These are phyloP conservation scores for Drosophila murphyi DNA, from an alignment of 1,140 invertebrate genomes.

Conservation along the genomic window DNA sequence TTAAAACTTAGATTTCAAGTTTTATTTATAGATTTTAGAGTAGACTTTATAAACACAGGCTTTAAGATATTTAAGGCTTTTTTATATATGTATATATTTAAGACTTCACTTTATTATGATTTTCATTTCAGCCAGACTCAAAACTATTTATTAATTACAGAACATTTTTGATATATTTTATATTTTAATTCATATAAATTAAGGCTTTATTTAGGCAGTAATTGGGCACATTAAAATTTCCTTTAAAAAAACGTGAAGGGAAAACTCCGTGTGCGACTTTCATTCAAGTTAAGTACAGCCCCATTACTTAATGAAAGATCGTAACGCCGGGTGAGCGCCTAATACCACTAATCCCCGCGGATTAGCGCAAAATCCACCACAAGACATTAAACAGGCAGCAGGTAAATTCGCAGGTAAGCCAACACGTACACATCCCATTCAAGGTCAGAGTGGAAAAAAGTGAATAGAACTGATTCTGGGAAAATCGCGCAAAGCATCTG, in stretches of 20 bases:
- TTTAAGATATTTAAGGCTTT: too few relatives aligned
- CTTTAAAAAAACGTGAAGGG: neutral
- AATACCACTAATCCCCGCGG: constrained; percentile 59
- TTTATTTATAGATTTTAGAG: too few relatives aligned
- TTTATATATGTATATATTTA: too few relatives aligned
- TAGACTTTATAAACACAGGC: too few relatives aligned
- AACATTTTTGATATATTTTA: too few relatives aligned
- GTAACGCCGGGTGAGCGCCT: constrained; percentile 54
- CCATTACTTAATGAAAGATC: constrained; percentile 69
- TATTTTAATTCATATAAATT: too few relatives aligned
- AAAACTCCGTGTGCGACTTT: constrained; percentile 29
- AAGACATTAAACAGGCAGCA: constrained; percentile 70
- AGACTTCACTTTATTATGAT: too few relatives aligned
- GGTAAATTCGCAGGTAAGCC: constrained; percentile 28
- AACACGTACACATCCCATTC: constrained; percentile 33
- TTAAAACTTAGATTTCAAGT: too few relatives aligned
- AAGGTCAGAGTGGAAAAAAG: constrained; percentile 41
- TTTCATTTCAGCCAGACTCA: too few relatives aligned
- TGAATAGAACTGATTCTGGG: constrained; percentile 56
- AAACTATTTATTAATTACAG: too few relatives aligned
- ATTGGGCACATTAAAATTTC: too few relatives aligned
- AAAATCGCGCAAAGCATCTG: constrained; percentile 52
- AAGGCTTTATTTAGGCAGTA: too few relatives aligned
- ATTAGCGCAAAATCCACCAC: constrained; percentile 78
- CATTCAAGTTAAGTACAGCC: constrained; percentile 60